Evolutionary conservation across 2,113 vertebrate species (phyloP), one percentile per base, ranked within the genome.

Genomic region (Amblyornis subalaris): DNA sequence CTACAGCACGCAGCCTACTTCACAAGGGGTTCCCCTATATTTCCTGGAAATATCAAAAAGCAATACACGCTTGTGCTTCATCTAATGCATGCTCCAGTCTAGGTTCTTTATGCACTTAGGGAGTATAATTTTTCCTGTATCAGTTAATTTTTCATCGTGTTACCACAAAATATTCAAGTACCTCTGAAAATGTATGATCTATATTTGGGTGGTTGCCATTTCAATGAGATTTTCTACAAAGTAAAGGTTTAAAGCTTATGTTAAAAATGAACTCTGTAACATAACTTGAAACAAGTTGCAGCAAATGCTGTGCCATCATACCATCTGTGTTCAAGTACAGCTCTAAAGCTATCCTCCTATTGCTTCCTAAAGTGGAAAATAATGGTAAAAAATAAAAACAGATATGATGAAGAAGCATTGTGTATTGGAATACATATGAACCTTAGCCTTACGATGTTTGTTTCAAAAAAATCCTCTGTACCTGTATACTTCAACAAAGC

Each of bases 241-340:
- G 94, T 95, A 96, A 92, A 95, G 80, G 77, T 22, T 94, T 92
- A 92, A 93, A 94, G 91, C 94, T 94, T 93, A 93, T 94, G 94
- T 96, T 96, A 95, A 96, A 96, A 96, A 94, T 93, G 79, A 96
- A 93, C 92, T 78, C 90, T 92, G 89, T 93, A 96, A 90, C 93
- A 92, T 78, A 96, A 95, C 93, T 95, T 57, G 83, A 93, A 95
- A 91, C 60, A 90, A 96, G 92, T 93, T 89, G 91, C 94, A 93
- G 91, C 94, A 94, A 96, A 90, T 78, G 86, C 94, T 92, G 83
- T 93, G 94, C 95, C 93, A 93, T 95, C 79, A 29, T 77, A 94
- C 95, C 96, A 95, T 96, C 95, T 96, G 95, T 95, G 95, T 96
- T 96, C 95, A 94, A 79, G 93, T 57, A 89, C 75, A 88, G 89